Evolutionary conservation across 2,888 invertebrate species (phyloP).

Genomic region (Pterostichus madidus): DNA sequence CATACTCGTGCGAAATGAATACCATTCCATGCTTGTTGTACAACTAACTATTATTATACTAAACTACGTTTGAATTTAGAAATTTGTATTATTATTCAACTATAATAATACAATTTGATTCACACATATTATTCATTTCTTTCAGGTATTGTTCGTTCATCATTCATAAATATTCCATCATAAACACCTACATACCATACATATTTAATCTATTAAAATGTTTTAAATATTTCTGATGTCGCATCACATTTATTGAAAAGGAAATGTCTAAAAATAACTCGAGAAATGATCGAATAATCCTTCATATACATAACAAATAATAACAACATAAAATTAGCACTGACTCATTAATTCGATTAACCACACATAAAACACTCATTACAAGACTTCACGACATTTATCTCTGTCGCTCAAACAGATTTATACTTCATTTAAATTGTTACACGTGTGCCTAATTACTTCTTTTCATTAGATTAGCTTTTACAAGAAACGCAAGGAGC

Average conservation of each 20-base stretch:
- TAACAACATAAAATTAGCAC: slow-evolving; percentile 8
- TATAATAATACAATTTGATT: no score
- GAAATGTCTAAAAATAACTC: slow-evolving; percentile 13
- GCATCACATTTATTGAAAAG: slow-evolving; percentile 1
- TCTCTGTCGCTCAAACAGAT: background rate
- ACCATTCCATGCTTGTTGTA: no score
- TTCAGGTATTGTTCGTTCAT: no score
- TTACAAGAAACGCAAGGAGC: no score
- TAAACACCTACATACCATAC: background rate
- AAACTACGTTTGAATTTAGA: no score
- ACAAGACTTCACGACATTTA: background rate
- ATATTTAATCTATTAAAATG: background rate
- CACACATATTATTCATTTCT: no score
- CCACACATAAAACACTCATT: background rate
- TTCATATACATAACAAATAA: slow-evolving; percentile 13
- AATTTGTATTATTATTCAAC: no score
- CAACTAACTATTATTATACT: no score
- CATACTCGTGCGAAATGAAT: no score
- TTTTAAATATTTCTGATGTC: background rate
- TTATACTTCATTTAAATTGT: background rate
- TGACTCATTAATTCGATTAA: slow-evolving; percentile 24
- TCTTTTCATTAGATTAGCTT: no score
- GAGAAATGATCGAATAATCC: slow-evolving; percentile 6
- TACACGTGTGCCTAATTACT: background rate
- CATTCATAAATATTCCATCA: no score